phyloP scores from a whole-genome alignment of 2,888 invertebrate species.

The Palloptera scutellata region DNA sequence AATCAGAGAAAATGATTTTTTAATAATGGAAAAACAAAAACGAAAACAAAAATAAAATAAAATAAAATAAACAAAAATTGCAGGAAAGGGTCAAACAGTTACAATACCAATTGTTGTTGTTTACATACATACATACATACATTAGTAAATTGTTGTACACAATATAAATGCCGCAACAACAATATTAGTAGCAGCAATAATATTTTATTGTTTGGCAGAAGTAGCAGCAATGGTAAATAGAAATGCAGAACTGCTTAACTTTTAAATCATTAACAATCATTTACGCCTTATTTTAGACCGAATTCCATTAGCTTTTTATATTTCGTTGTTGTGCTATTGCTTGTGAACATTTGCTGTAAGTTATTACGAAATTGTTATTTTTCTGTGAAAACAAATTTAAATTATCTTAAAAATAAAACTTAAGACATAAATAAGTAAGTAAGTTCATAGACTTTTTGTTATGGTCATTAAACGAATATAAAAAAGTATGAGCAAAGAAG shows the following conservation, averaged over 20 bases:
- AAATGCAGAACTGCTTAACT: no score
- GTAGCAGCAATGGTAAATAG: no score
- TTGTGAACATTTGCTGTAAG: not conserved
- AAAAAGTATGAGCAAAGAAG: no score
- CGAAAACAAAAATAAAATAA: not conserved
- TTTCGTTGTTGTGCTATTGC: not conserved
- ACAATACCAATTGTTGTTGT: not conserved
- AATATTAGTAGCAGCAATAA: not conserved
- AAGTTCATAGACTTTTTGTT: slow-evolving; percentile 13
- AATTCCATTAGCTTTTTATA: not conserved
- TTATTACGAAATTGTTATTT: not conserved
- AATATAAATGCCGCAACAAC: not conserved
- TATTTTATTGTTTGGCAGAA: no score
- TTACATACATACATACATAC: no score
- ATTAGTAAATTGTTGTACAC: no score
- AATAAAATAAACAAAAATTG: not conserved
- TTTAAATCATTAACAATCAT: slow-evolving; percentile 12
- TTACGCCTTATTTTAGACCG: slow-evolving; percentile 12
- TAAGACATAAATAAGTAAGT: slow-evolving; percentile 1
- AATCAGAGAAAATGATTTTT: slow-evolving; percentile 16
- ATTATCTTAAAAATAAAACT: not conserved
- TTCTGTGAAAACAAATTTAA: no score
- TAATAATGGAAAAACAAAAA: not conserved
- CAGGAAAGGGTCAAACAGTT: not conserved
- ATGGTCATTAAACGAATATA: slow-evolving; percentile 4